Evolutionary conservation across 1,140 invertebrate species (phyloP), one percentile per base, ranked within the genome.

Genomic region (Pectinophora gossypiella): DNA sequence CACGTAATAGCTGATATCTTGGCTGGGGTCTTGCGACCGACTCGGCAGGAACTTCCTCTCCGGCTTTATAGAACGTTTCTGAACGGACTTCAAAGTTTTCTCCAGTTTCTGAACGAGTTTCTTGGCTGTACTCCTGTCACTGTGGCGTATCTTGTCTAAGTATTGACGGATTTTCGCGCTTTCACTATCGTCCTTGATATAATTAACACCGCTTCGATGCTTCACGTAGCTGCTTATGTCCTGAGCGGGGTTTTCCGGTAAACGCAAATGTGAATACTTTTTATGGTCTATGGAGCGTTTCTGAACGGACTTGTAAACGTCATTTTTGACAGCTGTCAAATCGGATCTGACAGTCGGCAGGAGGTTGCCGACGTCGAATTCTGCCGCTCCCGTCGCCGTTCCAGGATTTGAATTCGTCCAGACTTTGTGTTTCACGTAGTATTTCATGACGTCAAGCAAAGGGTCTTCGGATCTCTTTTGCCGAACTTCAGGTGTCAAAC

Each of bases 381-480:
- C 21, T 13, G 45, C 21, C n/a, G n/a, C n/a, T n/a, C n/a, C n/a
- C n/a, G n/a, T n/a, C n/a, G n/a, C n/a, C n/a, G n/a, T n/a, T 9
- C 27, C 27, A 1, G 27, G 27, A n/a, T 32, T 32, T n/a, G 27
- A 32, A 32, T 40, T 40, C 12, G 27, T 53, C 82, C 77, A 85
- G 1, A 67, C 48, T 61, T 81, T 81, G 38, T 82, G 70, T 60
- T 85, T 85, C 0, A 59, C 22, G 43, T 68, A 81, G 53, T 76
- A 83, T 47, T 75, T 68, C 1, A 71, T 52, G 2, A 85, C 20
- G 48, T 78, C 67, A 3, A 58, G 32, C 0, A 74, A 19, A 0
- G 75, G 75, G 27, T 72, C 27, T 0, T 43, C 43, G 2, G 27
- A 32, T 32, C 27, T 32, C 27, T 9, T 9, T n/a, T 32, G 27